Conservation (phyloP, 2,113 vertebrate genomes). For the Cardinalis cardinalis region DNA sequence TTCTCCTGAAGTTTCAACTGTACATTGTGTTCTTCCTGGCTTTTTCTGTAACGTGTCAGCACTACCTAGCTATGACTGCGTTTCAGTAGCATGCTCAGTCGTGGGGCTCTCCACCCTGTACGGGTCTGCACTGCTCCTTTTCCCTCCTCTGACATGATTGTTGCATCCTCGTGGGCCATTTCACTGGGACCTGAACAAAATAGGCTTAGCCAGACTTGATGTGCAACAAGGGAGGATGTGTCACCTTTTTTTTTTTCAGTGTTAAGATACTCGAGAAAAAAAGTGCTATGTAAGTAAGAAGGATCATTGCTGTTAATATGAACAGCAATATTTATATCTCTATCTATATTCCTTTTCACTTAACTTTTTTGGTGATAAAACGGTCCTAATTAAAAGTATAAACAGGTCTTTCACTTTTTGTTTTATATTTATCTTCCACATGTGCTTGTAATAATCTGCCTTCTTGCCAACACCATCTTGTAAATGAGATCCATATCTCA, state of each 20-base stretch:
- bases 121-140: neutral
- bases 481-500: conserved; percentile 81
- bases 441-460: conserved; percentile 76
- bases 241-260: neutral
- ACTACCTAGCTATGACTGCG: neutral
- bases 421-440: conserved; percentile 72
- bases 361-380: conserved; percentile 40
- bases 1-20: neutral
- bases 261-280: neutral
- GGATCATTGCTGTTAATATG: neutral
- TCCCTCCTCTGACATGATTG: neutral
- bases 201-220: neutral
- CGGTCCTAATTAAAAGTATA: conserved; percentile 56
- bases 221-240: neutral
- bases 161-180: neutral
- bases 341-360: conserved; percentile 1
- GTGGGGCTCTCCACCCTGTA: fast-evolving
- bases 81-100: fast-evolving
- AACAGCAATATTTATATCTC: neutral
- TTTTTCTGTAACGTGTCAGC: neutral
- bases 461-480: conserved; percentile 76
- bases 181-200: neutral
- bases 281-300: neutral
- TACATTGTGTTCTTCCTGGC: conserved; percentile 1
- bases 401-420: conserved; percentile 58